Evolutionary conservation across 1,140 invertebrate species (phyloP).

Genomic region (Lysiphlebus fabarum): DNA sequence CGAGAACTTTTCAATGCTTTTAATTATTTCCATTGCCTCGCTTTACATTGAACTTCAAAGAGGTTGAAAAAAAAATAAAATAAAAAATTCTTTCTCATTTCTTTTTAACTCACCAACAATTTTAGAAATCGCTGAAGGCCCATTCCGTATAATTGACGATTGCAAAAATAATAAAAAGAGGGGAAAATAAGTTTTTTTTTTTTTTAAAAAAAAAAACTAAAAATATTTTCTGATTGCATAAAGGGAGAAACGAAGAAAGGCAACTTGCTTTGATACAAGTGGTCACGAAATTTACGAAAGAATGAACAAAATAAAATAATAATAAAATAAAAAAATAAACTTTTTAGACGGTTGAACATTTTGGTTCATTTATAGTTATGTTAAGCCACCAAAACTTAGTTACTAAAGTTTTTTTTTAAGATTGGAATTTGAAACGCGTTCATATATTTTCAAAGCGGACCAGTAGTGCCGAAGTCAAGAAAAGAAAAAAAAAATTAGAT

Average conservation of each 20-base stretch:
- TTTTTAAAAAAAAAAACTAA: no score
- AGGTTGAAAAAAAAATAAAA: neutral
- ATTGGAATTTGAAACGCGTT: slow-evolving; percentile 39
- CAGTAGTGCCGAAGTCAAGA: slow-evolving; percentile 16
- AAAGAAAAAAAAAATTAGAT: slow-evolving; percentile 13
- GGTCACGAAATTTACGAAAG: no score
- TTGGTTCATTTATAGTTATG: neutral
- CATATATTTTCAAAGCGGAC: neutral
- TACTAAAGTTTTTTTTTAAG: slow-evolving; percentile 44
- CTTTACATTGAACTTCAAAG: slow-evolving; percentile 43
- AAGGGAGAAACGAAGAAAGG: slow-evolving; percentile 25
- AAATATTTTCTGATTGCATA: slow-evolving; percentile 5
- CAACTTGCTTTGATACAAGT: neutral
- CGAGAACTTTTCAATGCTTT: slow-evolving; percentile 44
- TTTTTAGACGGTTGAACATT: neutral
- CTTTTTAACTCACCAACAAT: neutral
- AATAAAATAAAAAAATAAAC: neutral
- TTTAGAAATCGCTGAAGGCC: no score
- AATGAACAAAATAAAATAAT: no score
- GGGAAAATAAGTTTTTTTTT: no score
- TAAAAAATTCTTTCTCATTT: slow-evolving; percentile 2
- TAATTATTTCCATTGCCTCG: slow-evolving; percentile 49
- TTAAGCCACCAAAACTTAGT: slow-evolving; percentile 39
- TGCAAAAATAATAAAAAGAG: neutral
- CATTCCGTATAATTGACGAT: neutral